A percentile compares a stretch with the other conserved stretches of the same genome.
Evolutionary conservation across 2,113 vertebrate species (phyloP).

Genomic region (Phylloscopus trochilus): DNA sequence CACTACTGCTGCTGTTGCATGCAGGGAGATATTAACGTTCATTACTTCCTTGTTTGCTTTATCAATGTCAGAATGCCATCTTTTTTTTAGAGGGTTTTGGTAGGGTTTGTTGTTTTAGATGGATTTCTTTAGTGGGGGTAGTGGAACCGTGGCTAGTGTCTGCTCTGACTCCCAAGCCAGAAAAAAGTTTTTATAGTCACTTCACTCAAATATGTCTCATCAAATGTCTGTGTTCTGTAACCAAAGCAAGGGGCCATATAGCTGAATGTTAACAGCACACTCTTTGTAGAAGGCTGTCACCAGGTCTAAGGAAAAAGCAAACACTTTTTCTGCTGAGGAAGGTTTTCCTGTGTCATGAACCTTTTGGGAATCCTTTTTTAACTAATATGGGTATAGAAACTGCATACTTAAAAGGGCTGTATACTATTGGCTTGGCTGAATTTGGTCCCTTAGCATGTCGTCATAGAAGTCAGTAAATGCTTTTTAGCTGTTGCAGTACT

Average conservation of each 20-base stretch:
- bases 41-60: background rate
- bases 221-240: background rate
- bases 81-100: background rate
- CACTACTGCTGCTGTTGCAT: background rate
- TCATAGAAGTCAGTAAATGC: background rate
- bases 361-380: background rate
- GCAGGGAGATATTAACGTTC: background rate
- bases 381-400: background rate
- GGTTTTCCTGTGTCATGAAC: background rate
- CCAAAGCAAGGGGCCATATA: background rate
- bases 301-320: background rate
- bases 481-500: background rate
- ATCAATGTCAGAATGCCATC: background rate
- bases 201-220: background rate
- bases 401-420: background rate
- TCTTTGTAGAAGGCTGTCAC: background rate
- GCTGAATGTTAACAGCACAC: background rate
- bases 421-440: background rate
- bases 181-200: background rate
- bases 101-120: background rate
- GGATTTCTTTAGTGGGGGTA: background rate
- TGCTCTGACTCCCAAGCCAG: background rate
- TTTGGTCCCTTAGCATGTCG: background rate
- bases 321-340: background rate
- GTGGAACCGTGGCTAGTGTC: background rate